These are phyloP conservation scores for Dolomedes plantarius DNA, from an alignment of 2,888 invertebrate species.

Conservation along the genomic window DNA sequence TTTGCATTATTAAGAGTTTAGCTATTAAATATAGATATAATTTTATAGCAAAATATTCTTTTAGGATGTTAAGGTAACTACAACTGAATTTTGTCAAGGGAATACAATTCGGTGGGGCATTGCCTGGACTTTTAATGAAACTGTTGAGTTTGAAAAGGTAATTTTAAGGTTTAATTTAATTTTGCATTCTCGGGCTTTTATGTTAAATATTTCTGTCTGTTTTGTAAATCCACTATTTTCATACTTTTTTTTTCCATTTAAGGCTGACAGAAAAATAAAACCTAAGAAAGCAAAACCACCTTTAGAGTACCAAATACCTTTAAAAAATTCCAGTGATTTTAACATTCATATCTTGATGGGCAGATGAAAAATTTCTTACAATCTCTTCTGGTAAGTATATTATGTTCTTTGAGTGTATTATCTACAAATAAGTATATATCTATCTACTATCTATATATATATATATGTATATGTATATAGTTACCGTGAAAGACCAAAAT, in stretches of 20 bases:
- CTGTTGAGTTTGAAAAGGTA: slow-evolving; percentile 69
- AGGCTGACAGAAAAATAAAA: slow-evolving; percentile 33
- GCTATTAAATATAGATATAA: too few species aligned
- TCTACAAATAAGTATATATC: too few species aligned
- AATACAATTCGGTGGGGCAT: slow-evolving; percentile 96
- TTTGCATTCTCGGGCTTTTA: too few species aligned
- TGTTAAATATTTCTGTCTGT: too few species aligned
- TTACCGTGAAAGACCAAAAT: too few species aligned
- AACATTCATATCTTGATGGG: background rate
- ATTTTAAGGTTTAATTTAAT: too few species aligned
- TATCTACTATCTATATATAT: too few species aligned
- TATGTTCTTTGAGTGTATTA: too few species aligned
- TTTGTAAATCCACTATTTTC: too few species aligned
- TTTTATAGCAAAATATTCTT: slow-evolving; percentile 9
- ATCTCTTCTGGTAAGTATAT: too few species aligned
- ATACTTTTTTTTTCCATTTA: slow-evolving; percentile 13
- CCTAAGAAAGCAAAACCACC: slow-evolving; percentile 43
- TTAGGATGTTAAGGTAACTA: slow-evolving; percentile 81
- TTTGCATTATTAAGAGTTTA: too few species aligned
- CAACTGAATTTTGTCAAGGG: slow-evolving; percentile 94
- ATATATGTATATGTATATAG: too few species aligned
- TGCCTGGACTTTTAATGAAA: slow-evolving; percentile 86
- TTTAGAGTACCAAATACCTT: slow-evolving; percentile 19
- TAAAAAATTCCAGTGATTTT: background rate
- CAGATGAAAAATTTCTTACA: background rate